These are phyloP conservation scores for Arctia plantaginis DNA, from an alignment of 2,888 invertebrate genomes.

Conservation along the genomic window DNA sequence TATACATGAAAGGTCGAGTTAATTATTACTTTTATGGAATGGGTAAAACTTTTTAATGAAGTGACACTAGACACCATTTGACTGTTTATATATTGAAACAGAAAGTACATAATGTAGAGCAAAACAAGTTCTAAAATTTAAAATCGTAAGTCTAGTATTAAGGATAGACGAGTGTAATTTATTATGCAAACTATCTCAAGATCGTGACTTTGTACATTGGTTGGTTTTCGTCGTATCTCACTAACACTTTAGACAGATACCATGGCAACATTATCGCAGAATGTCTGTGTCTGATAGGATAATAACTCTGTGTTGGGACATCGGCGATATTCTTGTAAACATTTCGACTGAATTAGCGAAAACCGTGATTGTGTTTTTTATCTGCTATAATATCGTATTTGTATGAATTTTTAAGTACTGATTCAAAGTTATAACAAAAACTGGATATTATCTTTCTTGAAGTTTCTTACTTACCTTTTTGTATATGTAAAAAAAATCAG, in stretches of 20 bases:
- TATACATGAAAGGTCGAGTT: conserved; percentile 32
- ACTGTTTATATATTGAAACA: conserved; percentile 33
- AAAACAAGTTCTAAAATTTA: conserved; percentile 39
- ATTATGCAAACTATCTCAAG: conserved; percentile 30
- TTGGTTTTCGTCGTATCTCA: conserved; percentile 4
- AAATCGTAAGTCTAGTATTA: conserved; percentile 38
- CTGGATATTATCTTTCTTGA: not conserved
- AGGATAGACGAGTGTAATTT: conserved; percentile 29
- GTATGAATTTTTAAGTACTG: no score
- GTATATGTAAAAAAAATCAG: no score
- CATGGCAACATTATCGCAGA: not conserved
- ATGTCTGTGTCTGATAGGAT: not conserved
- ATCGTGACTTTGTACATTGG: conserved; percentile 15
- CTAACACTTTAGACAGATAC: conserved; percentile 1
- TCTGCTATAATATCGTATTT: not conserved
- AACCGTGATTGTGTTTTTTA: not conserved
- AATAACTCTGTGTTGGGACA: not conserved
- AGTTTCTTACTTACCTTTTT: no score
- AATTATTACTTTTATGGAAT: conserved; percentile 22
- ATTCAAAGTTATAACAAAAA: no score
- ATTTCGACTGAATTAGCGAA: not conserved
- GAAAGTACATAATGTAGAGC: conserved; percentile 27
- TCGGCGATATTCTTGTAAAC: not conserved
- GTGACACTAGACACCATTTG: conserved; percentile 9
- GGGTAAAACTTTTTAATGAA: conserved; percentile 15